Evolutionary conservation across 2,888 invertebrate species (phyloP).

Genomic region (Poecilus cupreus): DNA sequence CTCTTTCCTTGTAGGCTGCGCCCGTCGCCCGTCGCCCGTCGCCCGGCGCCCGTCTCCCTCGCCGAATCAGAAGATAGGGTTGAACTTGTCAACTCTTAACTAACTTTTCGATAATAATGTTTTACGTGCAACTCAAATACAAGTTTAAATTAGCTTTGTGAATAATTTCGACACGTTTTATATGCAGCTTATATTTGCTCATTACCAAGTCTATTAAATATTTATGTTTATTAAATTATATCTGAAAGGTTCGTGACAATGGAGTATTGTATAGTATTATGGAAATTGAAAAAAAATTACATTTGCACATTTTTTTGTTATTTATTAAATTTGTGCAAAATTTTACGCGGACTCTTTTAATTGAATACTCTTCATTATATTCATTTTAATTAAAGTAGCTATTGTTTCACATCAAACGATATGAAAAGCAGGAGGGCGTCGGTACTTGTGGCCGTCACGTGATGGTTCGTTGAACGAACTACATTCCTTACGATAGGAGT

Average conservation of each 20-base stretch:
- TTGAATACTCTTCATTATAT: conserved; percentile 56
- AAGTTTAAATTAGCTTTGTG: conserved; percentile 74
- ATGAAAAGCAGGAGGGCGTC: conserved; percentile 13
- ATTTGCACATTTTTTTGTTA: conserved; percentile 48
- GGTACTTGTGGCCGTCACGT: conserved; percentile 1
- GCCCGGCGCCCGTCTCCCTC: not conserved
- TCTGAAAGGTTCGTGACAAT: conserved; percentile 53
- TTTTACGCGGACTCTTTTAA: conserved; percentile 44
- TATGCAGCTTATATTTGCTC: conserved; percentile 72
- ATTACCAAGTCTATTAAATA: conserved; percentile 57
- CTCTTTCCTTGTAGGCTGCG: conserved; percentile 44
- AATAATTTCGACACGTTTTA: conserved; percentile 72
- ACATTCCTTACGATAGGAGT: conserved; percentile 5
- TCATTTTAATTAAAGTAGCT: conserved; percentile 42
- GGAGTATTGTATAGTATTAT: conserved; percentile 28
- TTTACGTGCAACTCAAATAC: conserved; percentile 74
- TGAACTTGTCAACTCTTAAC: conserved; percentile 71
- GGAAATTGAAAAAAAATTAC: conserved; percentile 52
- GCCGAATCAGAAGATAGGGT: conserved; percentile 67
- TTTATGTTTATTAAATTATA: conserved; percentile 60
- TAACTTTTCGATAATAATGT: conserved; percentile 73
- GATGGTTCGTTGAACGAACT: conserved; percentile 6
- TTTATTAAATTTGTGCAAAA: conserved; percentile 43
- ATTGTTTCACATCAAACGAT: conserved; percentile 51
- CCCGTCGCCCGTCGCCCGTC: no score